Conservation (phyloP, 2,113 vertebrate genomes). For the Carassius carassius region DNA sequence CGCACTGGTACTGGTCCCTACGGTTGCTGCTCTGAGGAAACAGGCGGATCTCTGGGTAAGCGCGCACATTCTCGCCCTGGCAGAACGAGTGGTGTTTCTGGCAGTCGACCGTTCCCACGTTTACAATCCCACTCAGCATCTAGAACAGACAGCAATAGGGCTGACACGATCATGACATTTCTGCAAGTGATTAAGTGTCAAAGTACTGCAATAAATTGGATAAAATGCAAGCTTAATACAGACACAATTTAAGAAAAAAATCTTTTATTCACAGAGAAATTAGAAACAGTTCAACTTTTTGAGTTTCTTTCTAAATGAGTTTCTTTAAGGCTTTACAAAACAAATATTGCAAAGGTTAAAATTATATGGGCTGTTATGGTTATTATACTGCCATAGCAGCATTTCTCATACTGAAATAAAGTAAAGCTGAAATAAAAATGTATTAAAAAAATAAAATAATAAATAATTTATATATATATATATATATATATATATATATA, state of each 20-base stretch:
- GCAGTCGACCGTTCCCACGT: constrained; percentile 90
- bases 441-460: no score
- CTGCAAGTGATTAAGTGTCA: background rate
- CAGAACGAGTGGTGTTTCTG: constrained; percentile 89
- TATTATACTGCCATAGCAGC: no score
- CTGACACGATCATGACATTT: background rate
- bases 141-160: constrained; percentile 56
- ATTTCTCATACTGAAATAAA: no score
- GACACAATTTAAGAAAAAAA: background rate
- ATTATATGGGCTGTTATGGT: background rate
- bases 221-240: background rate
- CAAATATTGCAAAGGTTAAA: background rate
- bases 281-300: background rate
- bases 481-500: no score
- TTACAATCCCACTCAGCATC: constrained; percentile 83
- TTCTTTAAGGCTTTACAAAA: background rate
- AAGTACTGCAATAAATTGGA: background rate
- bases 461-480: no score
- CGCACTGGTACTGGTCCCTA: constrained; percentile 81
- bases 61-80: constrained; percentile 82
- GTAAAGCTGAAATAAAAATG: no score
- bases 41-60: constrained; percentile 93
- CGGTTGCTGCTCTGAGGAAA: constrained; percentile 77
- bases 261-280: background rate
- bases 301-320: background rate